phyloP scores from a whole-genome alignment of 2,888 invertebrate species.

The Sminthurinus aureus region DNA sequence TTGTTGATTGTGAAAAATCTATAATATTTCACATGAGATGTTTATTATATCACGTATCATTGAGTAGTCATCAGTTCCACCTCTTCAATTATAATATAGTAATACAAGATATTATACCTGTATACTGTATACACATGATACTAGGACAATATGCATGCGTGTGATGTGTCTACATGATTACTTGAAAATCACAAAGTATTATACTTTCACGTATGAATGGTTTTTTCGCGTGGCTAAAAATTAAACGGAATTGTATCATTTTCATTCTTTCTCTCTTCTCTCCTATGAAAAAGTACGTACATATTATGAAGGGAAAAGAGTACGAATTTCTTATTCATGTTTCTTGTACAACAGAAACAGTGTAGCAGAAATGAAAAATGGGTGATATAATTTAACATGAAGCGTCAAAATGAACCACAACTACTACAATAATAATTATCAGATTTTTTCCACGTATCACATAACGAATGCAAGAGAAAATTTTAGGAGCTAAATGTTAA shows the following conservation, averaged over 20 bases:
- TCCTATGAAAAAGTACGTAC: background rate
- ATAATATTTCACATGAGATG: too few relatives aligned
- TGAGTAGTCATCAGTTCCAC: too few relatives aligned
- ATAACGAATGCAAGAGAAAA: background rate
- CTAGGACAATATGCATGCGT: background rate
- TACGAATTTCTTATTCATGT: background rate
- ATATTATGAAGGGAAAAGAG: too few relatives aligned
- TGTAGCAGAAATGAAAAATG: background rate
- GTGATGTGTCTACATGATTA: background rate
- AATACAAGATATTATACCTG: too few relatives aligned
- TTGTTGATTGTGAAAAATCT: too few relatives aligned
- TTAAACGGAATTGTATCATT: constrained; percentile 8
- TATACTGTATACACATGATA: background rate
- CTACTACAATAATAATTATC: background rate
- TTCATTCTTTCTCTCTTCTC: background rate
- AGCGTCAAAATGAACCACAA: background rate
- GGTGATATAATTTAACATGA: background rate
- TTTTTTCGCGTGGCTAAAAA: constrained; percentile 8
- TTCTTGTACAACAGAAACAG: background rate
- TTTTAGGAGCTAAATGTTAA: background rate
- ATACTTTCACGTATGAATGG: background rate
- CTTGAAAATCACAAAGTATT: background rate
- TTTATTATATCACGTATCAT: too few relatives aligned
- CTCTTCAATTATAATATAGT: too few relatives aligned
- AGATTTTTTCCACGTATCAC: background rate